Evolutionary conservation across 1,140 invertebrate species (phyloP), one percentile per base, ranked within the genome.

Genomic region (Bombus cullumanus): DNA sequence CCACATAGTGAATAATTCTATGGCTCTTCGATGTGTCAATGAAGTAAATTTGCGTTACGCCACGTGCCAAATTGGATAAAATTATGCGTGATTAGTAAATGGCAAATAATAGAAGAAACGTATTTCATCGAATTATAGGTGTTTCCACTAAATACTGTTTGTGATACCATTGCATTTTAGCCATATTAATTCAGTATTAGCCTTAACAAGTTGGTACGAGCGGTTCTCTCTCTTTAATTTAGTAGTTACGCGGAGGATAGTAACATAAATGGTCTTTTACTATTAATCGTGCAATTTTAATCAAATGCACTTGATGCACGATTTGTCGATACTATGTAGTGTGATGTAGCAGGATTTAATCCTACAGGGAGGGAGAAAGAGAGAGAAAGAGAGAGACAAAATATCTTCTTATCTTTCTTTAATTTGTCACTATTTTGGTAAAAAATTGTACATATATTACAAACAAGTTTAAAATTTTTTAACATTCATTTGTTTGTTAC

Each of bases 381-480:
- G 18, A 53, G 18, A 53, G 15, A 47, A 15, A 47, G 47, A 43
- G 41, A 43, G 43, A 43, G 13, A 53, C 18, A 28, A 10, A 41
- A 41, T 53, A 57, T 75, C 41, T 31, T 43, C 22, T 78, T 25
- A 78, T 39, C 8, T 41, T 53, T 68, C 18, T 47, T 83, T 74
- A 43, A 82, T 47, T 79, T 64, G 34, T 79, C 77, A 34, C 39
- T 79, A 66, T 79, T 34, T 47, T 10, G n/a, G 43, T 66, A 68
- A 83, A 39, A 78, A 78, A 87, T 86, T n/a, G 57, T 71, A 75
- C 15, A 79, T 80, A 78, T 62, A 85, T 77, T 74, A 73, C 76
- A 81, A 79, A 84, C 72, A 75, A 31, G 57, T 78, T 78, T 62
- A 64, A 66, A 78, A 78, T 39, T 75, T 76, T 75, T 76, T 64